phyloP scores from a whole-genome alignment of 2,113 vertebrate species.

The Menura novaehollandiae region DNA sequence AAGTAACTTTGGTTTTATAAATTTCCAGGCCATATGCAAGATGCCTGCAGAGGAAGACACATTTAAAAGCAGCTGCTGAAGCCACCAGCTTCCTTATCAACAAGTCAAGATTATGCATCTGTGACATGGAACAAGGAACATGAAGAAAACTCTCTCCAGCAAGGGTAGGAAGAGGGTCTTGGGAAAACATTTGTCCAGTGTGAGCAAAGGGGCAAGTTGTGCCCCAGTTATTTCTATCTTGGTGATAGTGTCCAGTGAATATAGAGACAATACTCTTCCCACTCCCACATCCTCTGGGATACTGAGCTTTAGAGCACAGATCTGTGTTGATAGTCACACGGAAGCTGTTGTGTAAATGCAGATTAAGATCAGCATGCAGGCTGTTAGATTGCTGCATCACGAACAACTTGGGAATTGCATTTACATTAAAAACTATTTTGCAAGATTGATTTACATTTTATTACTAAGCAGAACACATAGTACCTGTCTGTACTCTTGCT shows the following conservation, averaged over 20 bases:
- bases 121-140: not conserved
- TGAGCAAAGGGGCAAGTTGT: not conserved
- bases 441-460: not conserved
- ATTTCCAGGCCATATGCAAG: not conserved
- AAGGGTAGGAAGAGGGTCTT: not conserved
- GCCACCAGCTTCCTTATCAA: not conserved
- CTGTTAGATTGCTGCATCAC: not conserved
- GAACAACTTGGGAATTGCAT: not conserved
- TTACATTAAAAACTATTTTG: not conserved
- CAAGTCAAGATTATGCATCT: not conserved
- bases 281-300: not conserved
- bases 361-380: not conserved
- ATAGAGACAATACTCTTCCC: not conserved
- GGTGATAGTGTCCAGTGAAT: not conserved
- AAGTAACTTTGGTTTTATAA: not conserved
- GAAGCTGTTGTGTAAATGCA: not conserved
- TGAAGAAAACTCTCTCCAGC: not conserved
- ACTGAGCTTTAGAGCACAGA: not conserved
- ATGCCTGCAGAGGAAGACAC: not conserved
- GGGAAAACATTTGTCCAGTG: not conserved
- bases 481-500: constrained; percentile 47
- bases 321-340: not conserved
- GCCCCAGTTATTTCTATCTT: not conserved
- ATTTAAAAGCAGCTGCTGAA: not conserved
- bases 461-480: not conserved